Conservation (phyloP, 2,797 vertebrate species). For the Xiphophorus birchmanni region DNA sequence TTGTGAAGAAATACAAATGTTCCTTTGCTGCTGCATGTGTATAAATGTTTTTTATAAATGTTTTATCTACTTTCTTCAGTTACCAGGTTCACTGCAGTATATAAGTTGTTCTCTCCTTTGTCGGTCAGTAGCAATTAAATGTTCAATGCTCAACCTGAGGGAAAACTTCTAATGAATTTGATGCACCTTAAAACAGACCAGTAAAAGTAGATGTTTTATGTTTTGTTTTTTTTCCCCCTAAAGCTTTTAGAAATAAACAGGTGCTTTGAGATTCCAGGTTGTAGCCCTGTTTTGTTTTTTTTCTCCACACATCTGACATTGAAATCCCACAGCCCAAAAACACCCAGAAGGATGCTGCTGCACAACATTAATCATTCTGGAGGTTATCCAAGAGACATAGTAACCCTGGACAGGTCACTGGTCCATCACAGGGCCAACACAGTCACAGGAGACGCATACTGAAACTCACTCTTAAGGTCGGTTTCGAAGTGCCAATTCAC, state of each 20-base stretch:
- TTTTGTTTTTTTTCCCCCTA: not conserved
- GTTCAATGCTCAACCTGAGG: not conserved
- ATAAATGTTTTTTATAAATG: not conserved
- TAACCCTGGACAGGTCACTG: slow-evolving; percentile 7
- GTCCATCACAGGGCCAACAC: slow-evolving; percentile 6
- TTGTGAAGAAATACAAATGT: not conserved
- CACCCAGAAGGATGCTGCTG: slow-evolving; percentile 1
- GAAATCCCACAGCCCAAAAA: slow-evolving; percentile 3
- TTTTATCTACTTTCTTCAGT: not conserved
- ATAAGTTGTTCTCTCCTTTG: not conserved
- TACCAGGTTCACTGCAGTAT: not conserved
- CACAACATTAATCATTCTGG: slow-evolving; percentile 9
- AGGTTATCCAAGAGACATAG: slow-evolving; percentile 12
- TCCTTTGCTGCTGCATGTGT: not conserved
- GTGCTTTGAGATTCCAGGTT: not conserved
- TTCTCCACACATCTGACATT: not conserved
- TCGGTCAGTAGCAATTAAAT: not conserved
- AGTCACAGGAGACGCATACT: slow-evolving; percentile 7
- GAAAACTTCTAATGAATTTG: not conserved
- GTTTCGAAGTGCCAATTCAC: not conserved
- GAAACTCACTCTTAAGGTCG: not conserved
- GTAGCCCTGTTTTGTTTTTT: not conserved
- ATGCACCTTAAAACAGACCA: not conserved
- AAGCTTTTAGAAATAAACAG: not conserved
- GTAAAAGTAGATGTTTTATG: not conserved